A percentile compares a stretch with the other conserved stretches of the same genome.
These are phyloP conservation scores for Percopsis omiscomaycus DNA, from an alignment of 2,797 vertebrate genomes.

Conservation along the genomic window DNA sequence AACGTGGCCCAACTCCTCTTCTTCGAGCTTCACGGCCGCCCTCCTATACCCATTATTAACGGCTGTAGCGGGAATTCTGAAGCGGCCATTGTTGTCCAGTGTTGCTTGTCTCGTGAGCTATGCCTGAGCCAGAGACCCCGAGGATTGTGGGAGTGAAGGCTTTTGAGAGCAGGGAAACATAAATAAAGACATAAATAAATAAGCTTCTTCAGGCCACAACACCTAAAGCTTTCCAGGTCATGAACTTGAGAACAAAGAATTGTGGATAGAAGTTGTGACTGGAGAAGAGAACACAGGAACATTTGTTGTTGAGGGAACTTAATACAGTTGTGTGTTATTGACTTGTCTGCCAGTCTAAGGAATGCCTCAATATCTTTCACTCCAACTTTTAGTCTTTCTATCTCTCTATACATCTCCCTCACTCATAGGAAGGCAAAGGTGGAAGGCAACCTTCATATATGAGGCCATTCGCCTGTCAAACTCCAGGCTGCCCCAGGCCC, in stretches of 20 bases:
- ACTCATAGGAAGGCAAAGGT: not conserved
- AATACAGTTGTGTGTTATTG: not conserved
- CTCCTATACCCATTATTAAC: slow-evolving; percentile 9
- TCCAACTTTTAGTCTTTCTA: slow-evolving; percentile 1
- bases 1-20: not conserved
- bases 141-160: not conserved
- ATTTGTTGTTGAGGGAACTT: not conserved
- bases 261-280: not conserved
- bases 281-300: slow-evolving; percentile 2
- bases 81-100: not conserved
- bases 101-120: not conserved
- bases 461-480: too few species aligned
- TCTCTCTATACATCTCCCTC: slow-evolving; percentile 7
- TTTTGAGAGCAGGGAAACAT: not conserved
- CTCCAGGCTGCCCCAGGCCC: too few species aligned
- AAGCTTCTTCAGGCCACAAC: not conserved
- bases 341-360: not conserved
- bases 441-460: too few species aligned
- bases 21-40: not conserved
- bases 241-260: not conserved
- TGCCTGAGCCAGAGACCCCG: not conserved
- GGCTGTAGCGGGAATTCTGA: slow-evolving; percentile 2
- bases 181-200: not conserved
- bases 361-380: slow-evolving; percentile 3
- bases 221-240: not conserved